Conservation (phyloP, 35 echinoderm and acorn worm genomes). For the Holothuria glaberrima region DNA sequence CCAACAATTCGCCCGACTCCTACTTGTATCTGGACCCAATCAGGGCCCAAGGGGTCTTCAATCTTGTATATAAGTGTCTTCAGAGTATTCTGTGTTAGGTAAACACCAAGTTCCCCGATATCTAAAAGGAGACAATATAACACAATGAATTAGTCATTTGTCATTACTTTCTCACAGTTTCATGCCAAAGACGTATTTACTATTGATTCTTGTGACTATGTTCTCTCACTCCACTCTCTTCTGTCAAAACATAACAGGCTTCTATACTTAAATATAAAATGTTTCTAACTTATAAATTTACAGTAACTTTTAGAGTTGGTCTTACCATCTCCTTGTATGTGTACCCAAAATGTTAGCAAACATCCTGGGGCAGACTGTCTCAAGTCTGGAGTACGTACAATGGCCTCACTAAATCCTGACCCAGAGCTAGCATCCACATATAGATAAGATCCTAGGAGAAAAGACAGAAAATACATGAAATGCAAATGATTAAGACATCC, state of each 20-base stretch:
- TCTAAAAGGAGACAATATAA: not conserved
- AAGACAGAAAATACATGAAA: not conserved
- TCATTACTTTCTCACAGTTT: too few relatives aligned
- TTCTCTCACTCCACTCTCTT: too few relatives aligned
- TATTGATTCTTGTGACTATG: too few relatives aligned
- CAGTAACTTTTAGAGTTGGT: too few relatives aligned
- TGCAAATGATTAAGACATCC: not conserved
- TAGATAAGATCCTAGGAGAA: constrained; percentile 75
- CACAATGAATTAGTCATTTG: too few relatives aligned
- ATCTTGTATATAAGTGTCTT: constrained; percentile 15
- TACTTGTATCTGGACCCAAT: constrained; percentile 57
- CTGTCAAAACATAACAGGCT: too few relatives aligned
- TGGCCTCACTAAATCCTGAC: constrained; percentile 64
- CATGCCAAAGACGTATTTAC: too few relatives aligned
- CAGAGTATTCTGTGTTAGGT: constrained; percentile 8
- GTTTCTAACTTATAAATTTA: too few relatives aligned
- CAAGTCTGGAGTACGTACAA: constrained; percentile 46
- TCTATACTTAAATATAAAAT: too few relatives aligned
- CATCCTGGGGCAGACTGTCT: constrained; percentile 70
- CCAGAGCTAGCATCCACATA: constrained; percentile 87
- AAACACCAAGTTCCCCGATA: constrained; percentile 48
- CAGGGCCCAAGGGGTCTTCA: constrained; percentile 17
- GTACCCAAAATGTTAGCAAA: constrained; percentile 79
- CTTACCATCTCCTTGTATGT: constrained; percentile 81
- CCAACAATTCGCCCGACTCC: constrained; percentile 33